These are phyloP conservation scores for Leucozona laternaria DNA, from an alignment of 2,888 invertebrate species.

Conservation along the genomic window DNA sequence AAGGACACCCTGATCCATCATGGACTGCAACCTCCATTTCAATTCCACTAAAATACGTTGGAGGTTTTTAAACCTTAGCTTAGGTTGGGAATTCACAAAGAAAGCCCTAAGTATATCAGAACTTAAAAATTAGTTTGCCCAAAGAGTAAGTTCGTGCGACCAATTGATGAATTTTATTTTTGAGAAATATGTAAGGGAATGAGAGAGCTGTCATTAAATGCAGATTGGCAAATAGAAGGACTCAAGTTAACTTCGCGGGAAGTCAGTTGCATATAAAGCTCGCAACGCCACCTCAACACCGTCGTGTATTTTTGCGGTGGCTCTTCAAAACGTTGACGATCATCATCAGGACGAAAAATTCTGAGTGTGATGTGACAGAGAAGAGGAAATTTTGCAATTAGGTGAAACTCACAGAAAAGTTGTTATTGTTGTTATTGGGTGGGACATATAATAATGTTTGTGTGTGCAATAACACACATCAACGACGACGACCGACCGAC, in stretches of 20 bases:
- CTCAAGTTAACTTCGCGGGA: constrained; percentile 62
- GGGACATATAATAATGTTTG: not conserved
- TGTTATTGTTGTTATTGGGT: constrained; percentile 35
- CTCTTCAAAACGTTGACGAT: constrained; percentile 31
- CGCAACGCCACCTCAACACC: constrained; percentile 37
- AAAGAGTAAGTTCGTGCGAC: not conserved
- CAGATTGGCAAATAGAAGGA: constrained; percentile 54
- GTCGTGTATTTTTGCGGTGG: constrained; percentile 46
- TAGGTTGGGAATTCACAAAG: too few relatives aligned
- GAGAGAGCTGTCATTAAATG: constrained; percentile 56
- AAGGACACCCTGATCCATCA: too few relatives aligned
- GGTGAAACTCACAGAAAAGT: constrained; percentile 9
- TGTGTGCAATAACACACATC: constrained; percentile 57
- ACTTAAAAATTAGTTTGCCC: not conserved
- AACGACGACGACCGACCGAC: not conserved
- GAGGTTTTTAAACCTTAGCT: not conserved
- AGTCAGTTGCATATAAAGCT: constrained; percentile 55
- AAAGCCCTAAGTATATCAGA: too few relatives aligned
- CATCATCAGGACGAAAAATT: constrained; percentile 37
- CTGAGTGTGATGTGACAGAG: not conserved
- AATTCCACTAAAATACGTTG: too few relatives aligned
- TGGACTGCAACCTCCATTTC: too few relatives aligned
- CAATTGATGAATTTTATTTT: not conserved
- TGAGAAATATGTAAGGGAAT: constrained; percentile 2
- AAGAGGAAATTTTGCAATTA: constrained; percentile 39